Base-by-base conservation (phyloP, 1,140 invertebrate genomes). In the Ceratosolen fusciceps region DNA sequence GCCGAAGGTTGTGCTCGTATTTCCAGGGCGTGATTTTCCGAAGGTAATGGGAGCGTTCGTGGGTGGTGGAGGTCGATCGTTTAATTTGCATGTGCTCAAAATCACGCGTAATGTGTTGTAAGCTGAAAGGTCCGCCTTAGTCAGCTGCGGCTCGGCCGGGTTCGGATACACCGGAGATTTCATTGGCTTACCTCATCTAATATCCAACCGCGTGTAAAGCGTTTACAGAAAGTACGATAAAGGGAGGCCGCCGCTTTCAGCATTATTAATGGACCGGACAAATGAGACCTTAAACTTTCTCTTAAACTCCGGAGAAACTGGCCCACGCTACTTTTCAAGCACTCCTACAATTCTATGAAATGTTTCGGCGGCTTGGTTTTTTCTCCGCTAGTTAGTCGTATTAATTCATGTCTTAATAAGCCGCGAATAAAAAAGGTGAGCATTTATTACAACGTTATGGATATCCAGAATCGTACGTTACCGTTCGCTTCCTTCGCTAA, bases 21-120 rank as follows among this genome's bases (percentile, higher is more conserved):
- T 43, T 43, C 5, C 39, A 12, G 39, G 5, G 12, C 39, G 12
- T 43, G 39, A 12, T 43, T 43, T 43, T 12, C 39, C 39, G 39
- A 12, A 43, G 39, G 5, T n/a, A n/a, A n/a, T n/a, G 21, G 21
- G 19, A 52, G 19, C 19, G 9, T 56, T 16, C 7, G n/a, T 4
- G 14, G 4, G 54, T 16, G 3, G n/a, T 4, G 14, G 4, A 24
- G 54, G 14, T 56, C 24, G 24, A 56, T 56, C 54, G 34, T 19
- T 31, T 37, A 65, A 65, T 65, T 65, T 65, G 29, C 60, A 37
- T 65, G 34, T 65, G 31, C 8, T 65, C 7, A 65, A 65, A 65
- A 60, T 31, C 10, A 60, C 26, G 12, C 0, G 26, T 12, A 31
- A 60, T 58, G 56, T 58, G 8, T 58, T 62, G 60, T 9, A 19